Base-by-base conservation (phyloP, 2,888 invertebrate species). In the Callyntrura sp. region DNA sequence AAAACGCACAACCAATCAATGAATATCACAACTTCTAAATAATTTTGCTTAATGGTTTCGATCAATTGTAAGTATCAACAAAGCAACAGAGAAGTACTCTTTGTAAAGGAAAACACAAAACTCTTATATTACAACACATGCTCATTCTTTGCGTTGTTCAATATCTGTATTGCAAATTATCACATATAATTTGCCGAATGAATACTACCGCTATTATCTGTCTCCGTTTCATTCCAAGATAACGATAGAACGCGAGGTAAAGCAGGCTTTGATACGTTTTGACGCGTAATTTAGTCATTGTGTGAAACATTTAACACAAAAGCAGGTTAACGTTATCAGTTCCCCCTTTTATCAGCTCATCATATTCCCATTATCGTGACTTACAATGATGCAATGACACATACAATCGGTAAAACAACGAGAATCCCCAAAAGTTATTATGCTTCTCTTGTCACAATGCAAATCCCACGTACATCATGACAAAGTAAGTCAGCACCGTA, bases 161-260 rank as follows among this genome's bases (percentile, higher is more conserved):
- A n/a, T 73, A 45, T 73, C 70, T 73, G 12, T 73, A 20, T 20
- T 73, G 17, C 20, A 35, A 35, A 73, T 48, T 48, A 73, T 76
- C 55, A 8, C 51, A 25, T 14, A 48, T 20, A 76, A 73, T 48
- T 25, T 48, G 20, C 45, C 76, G 51, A 55, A 25, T 51, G 43
- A 43, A n/a, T 70, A 70, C 17, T 9, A 73, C 45, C 17, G 12
- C 48, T 48, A 2, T 48, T 73, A 48, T 48, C 20, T 48, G 25
- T 51, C 51, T 55, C 76, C 12, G 25, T 51, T 76, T 76, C 51
- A 73, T 51, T 73, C 48, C 73, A 23, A 51, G 76, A 76, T 76
- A 76, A 76, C 51, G 23, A 14, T 55, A 43, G 51, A 51, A 8
- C 76, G 76, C 25, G 25, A 8, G 23, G 43, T 20, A 76, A 76